Conservation (phyloP, 37 sponge, comb jelly and placozoan species). For the Agelas oroides region DNA sequence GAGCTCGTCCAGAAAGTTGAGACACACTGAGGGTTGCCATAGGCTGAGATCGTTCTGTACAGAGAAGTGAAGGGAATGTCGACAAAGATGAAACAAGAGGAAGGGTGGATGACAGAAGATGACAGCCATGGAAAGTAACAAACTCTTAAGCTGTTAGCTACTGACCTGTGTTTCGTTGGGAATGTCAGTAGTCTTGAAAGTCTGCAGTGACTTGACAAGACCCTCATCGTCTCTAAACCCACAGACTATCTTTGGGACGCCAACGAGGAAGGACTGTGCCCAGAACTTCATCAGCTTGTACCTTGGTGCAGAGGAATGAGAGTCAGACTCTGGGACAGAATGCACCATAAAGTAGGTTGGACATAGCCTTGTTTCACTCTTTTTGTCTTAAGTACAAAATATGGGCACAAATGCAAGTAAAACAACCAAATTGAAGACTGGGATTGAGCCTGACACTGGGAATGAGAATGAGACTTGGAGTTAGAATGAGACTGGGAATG, state of each 20-base stretch:
- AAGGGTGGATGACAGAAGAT: not conserved
- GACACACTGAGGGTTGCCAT: conserved; percentile 87
- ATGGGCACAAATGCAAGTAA: no score
- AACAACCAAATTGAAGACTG: no score
- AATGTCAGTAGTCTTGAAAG: conserved; percentile 78
- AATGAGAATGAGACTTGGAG: no score
- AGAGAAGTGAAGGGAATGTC: not conserved
- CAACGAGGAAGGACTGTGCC: conserved; percentile 90
- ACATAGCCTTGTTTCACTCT: not conserved
- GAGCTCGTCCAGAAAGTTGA: conserved; percentile 82
- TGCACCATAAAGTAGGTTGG: not conserved
- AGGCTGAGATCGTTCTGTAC: conserved; percentile 49
- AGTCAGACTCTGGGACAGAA: not conserved
- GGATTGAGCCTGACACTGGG: no score
- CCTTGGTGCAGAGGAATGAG: conserved; percentile 16
- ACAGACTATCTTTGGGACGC: conserved; percentile 83
- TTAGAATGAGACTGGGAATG: no score
- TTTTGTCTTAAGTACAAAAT: not conserved
- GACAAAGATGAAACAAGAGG: not conserved
- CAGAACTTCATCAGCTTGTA: conserved; percentile 89
- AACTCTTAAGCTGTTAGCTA: no score
- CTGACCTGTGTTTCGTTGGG: conserved; percentile 80
- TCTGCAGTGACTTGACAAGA: conserved; percentile 62
- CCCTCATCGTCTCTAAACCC: conserved; percentile 91
- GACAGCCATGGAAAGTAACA: no score